A percentile compares a stretch with the other conserved stretches of the same genome.
Conservation (phyloP, 2,113 vertebrate genomes). For the Pimephales promelas region DNA sequence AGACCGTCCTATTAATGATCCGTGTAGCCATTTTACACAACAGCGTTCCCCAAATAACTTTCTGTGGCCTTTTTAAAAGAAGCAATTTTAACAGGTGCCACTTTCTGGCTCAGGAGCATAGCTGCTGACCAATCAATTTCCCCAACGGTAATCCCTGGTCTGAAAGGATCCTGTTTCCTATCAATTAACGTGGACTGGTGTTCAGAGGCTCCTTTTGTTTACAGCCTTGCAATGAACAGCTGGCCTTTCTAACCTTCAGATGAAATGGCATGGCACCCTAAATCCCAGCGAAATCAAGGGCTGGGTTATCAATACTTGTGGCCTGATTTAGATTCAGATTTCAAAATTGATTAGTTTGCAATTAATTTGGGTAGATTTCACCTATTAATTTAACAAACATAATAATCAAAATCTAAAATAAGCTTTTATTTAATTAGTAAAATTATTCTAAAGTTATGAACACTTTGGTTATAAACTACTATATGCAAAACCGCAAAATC, state of each 20-base stretch:
- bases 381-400: too few species aligned
- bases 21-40: constrained; percentile 46
- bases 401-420: neutral
- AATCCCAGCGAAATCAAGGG: constrained; percentile 53
- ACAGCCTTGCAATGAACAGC: constrained; percentile 56
- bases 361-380: too few species aligned
- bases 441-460: too few species aligned
- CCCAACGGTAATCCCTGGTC: constrained; percentile 45
- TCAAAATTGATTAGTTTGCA: too few species aligned
- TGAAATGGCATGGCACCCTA: constrained; percentile 65
- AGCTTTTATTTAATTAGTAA: too few species aligned
- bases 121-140: constrained; percentile 52
- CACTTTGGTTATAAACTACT: too few species aligned
- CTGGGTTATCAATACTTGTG: constrained; percentile 3
- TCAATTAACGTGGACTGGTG: constrained; percentile 57
- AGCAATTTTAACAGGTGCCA: constrained; percentile 55
- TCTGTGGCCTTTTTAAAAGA: constrained; percentile 38
- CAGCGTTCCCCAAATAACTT: constrained; percentile 51
- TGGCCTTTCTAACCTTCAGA: constrained; percentile 61
- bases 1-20: constrained; percentile 54
- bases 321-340: neutral
- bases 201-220: constrained; percentile 58
- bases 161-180: constrained; percentile 51
- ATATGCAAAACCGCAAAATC: too few species aligned
- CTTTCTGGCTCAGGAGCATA: constrained; percentile 34